Evolutionary conservation across 2,888 invertebrate genomes (phyloP), one percentile per base, ranked within the genome.

Genomic region (Pollenia griseotomentosa): DNA sequence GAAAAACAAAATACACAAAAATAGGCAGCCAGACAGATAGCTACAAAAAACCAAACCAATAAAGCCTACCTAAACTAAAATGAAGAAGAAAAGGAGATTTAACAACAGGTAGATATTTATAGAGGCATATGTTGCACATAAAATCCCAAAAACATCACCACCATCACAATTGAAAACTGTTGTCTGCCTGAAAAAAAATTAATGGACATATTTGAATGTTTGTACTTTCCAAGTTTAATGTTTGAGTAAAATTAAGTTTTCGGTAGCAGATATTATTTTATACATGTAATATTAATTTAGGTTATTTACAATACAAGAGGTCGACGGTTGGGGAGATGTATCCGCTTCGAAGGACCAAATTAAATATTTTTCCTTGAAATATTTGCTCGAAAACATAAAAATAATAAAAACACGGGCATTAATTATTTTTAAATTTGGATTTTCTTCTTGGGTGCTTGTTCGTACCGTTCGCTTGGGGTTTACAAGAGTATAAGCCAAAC

Each of bases 41-140:
- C 63, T 53, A 51, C 63, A 75, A 19, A 33, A 51, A 9, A 6
- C 33, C 33, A 51, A 75, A 14, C 19, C 6, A 19, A 63, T 19
- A 75, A 75, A 71, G 44, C 7, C 70, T 14, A 33, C 33, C 33
- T 6, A 33, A 33, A 33, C 33, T 33, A 16, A 71, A 63, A 53
- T 9, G 12, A 46, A 51, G 51, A 53, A 42, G 51, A 51, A 40
- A 63, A 55, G 16, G 16, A 42, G 40, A n/a, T 61, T 44, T 7
- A 48, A 16, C 61, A 48, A 51, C 74, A 61, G 61, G 61, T 74
- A 74, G 59, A 16, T 19, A 44, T 12, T 12, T 19, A 74, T 9
- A 40, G 16, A 70, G n/a, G 53, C 70, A 70, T 40, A 53, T 53
- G 53, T 16, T 51, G 16, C 53, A 61, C n/a, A 70, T 16, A 74